These are phyloP conservation scores for Monochamus saltuarius DNA, from an alignment of 1,140 invertebrate species.

Conservation along the genomic window DNA sequence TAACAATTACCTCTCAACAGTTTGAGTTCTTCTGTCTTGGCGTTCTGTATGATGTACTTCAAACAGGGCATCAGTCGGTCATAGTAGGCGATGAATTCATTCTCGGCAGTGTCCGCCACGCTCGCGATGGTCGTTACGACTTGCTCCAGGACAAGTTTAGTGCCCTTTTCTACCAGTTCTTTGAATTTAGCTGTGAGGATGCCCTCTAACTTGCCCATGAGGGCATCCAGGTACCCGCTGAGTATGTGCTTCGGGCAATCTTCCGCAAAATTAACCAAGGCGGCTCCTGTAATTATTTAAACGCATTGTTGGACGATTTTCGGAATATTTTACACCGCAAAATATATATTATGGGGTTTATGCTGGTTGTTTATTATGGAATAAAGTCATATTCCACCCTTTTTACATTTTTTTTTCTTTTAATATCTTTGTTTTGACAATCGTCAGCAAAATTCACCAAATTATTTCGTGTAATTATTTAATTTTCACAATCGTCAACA, in stretches of 20 bases:
- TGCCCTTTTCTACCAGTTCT: constrained; percentile 89
- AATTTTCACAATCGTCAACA: too few relatives aligned
- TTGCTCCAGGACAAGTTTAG: constrained; percentile 96
- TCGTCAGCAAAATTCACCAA: too few relatives aligned
- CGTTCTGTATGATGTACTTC: constrained; percentile 97
- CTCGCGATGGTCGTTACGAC: constrained; percentile 97
- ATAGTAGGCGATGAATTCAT: constrained; percentile 86
- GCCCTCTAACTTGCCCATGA: constrained; percentile 89
- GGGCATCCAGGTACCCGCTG: constrained; percentile 83
- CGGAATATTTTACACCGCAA: too few relatives aligned
- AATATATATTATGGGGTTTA: too few relatives aligned
- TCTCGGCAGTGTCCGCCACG: constrained; percentile 97
- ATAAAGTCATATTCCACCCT: too few relatives aligned
- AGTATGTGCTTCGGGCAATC: constrained; percentile 96
- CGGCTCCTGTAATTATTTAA: constrained; percentile 62
- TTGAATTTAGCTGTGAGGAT: constrained; percentile 93
- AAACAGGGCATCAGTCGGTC: constrained; percentile 92
- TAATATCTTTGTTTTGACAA: too few relatives aligned
- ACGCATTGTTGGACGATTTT: too few relatives aligned
- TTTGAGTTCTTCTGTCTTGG: constrained; percentile 82
- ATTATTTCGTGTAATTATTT: too few relatives aligned
- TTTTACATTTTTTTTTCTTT: too few relatives aligned
- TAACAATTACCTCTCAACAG: constrained; percentile 71
- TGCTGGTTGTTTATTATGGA: too few relatives aligned
- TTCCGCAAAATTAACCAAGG: constrained; percentile 98